Evolutionary conservation across 2,113 vertebrate species (phyloP), one percentile per base, ranked within the genome.

Genomic region (Corydoras maculifer): DNA sequence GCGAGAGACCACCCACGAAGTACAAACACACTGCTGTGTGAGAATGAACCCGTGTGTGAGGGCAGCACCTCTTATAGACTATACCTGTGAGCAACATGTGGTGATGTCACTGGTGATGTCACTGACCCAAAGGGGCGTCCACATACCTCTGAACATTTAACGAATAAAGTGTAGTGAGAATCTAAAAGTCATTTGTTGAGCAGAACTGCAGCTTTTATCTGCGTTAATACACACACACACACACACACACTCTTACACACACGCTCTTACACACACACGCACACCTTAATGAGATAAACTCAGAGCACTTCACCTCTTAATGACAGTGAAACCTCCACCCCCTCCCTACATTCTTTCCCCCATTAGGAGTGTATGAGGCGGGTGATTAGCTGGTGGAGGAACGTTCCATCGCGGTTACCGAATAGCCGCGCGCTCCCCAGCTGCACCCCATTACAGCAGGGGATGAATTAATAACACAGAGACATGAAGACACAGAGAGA

Each of bases 381-480:
- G 78, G 73, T 61, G 78, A 77, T 82, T 78, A 80, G 80, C 81
- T 75, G 78, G 79, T 53, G 65, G 72, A 65, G 76, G 74, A 79
- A 75, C 30, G 63, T 75, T 75, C 70, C 75, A 76, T 74, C 75
- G 74, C 69, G 58, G 53, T 58, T 65, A 62, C 50, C 58, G 70
- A 63, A 72, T 51, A 62, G 71, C 65, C 29, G 35, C 31, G 61
- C 62, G 75, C 74, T 69, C 79, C 77, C 77, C 74, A 78, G 81
- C 75, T 79, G 63, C 66, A 83, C 48, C 60, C 75, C 79, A 78
- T 81, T 83, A 83, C 75, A 75, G 57, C 70, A 74, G 81, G 77
- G 79, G 79, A 79, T 70, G 68, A 82, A 79, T 81, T 78, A 83
- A 83, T 81, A 83, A 81, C 77, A 70, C 65, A 35, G 68, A 63